Base-by-base conservation (phyloP, 92 coral and sea anemone species). In the Epizoanthus rinbou region DNA sequence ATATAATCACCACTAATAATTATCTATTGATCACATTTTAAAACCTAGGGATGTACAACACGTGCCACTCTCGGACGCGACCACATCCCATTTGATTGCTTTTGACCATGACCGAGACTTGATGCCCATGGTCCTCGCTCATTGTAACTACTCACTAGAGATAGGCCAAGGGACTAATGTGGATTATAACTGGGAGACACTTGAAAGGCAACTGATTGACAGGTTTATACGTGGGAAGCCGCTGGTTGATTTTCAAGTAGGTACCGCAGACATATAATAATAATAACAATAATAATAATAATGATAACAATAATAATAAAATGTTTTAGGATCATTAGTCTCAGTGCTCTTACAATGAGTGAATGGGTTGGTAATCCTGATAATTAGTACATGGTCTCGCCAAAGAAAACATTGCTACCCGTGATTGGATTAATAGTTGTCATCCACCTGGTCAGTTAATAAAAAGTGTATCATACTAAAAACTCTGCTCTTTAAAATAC, bases 101-200 rank as follows among this genome's bases (percentile, higher is more conserved):
- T 93, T 86, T 74, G 93, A 93, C 57, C 85, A 91, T 8, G 95
- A 93, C 25, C 88, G 86, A 10, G 95, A 93, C 79, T 86, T 93
- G 57, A 45, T 93, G 75, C 95, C 98, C 8, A 81, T 93, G 37
- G 85, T 91, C 50, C 85, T 91, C 18, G 91, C 98, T 4, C 93
- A 93, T 52, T 93, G 95, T 69, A 88, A 91, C 85, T 93, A 93
- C 89, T 93, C 98, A 8, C 88, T 93, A 43, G 91, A 93, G 86
- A 81, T 87, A 60, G 95, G 98, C 60, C 82, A 91, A 65, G 98
- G 92, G 22, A 94, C 98, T 22, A 47, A 82, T 35, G 93, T 94
- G n/a, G 94, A 94, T 64, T 94, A 89, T 52, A 88, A 94, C 76
- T 94, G 95, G 95, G 64, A 73, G n/a, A 87, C 90, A 16, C 76